Evolutionary conservation across 1,140 invertebrate genomes (phyloP).

Genomic region (Glossosoma conforme): DNA sequence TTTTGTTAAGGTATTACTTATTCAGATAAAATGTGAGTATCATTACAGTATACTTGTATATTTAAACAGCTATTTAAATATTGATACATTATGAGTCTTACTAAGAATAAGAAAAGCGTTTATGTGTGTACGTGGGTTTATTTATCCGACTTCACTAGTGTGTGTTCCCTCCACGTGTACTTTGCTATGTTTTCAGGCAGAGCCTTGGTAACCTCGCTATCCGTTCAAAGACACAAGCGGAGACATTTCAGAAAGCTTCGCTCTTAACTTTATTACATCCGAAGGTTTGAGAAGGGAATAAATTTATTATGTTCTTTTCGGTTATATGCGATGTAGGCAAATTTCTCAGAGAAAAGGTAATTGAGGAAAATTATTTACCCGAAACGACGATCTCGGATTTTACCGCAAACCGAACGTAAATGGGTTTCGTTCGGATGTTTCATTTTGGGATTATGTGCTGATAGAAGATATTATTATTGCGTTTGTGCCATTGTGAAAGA

Average conservation of each 20-base stretch:
- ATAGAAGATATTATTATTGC: conserved; percentile 15
- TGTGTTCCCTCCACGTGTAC: too few species aligned
- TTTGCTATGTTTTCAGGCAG: too few species aligned
- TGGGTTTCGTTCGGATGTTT: conserved; percentile 19
- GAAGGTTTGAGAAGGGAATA: conserved; percentile 12
- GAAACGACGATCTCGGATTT: not conserved
- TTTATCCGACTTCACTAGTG: too few species aligned
- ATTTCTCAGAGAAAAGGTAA: conserved; percentile 18
- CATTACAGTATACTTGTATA: too few species aligned
- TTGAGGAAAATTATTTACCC: conserved; percentile 21
- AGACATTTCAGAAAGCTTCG: conserved; percentile 10
- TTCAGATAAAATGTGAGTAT: too few species aligned
- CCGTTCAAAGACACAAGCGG: conserved; percentile 9
- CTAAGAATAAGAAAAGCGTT: too few species aligned
- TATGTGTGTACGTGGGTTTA: too few species aligned
- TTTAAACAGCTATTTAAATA: too few species aligned
- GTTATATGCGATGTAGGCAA: conserved; percentile 17
- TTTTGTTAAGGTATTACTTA: too few species aligned
- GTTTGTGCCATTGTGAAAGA: not conserved
- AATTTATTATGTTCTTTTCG: conserved; percentile 24
- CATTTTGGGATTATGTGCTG: conserved; percentile 21
- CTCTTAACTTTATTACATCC: conserved; percentile 19
- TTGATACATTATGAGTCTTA: too few species aligned
- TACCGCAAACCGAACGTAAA: conserved; percentile 12
- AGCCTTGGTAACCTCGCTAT: too few species aligned